A percentile compares a stretch with the other conserved stretches of the same genome.
Conservation (phyloP, 1,140 invertebrate genomes). For the Penaeus chinensis region DNA sequence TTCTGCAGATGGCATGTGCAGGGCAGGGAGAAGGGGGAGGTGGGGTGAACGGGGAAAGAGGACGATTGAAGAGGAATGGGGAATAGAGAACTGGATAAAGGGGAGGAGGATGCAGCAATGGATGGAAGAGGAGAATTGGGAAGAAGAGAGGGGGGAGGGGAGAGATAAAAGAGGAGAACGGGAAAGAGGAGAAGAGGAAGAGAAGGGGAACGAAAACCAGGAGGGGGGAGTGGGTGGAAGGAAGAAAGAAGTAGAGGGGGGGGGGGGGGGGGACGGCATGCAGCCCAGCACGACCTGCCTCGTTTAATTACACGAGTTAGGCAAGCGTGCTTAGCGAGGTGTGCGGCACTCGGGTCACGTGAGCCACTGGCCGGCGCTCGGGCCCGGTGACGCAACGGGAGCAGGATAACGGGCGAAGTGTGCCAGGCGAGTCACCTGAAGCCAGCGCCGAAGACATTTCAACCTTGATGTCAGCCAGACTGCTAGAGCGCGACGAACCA, state of each 20-base stretch:
- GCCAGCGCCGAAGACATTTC: too few relatives aligned
- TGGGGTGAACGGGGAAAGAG: not conserved
- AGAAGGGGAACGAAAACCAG: not conserved
- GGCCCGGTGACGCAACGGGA: too few relatives aligned
- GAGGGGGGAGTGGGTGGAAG: not conserved
- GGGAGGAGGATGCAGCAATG: not conserved
- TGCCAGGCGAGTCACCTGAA: too few relatives aligned
- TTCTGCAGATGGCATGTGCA: not conserved
- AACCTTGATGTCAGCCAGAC: too few relatives aligned
- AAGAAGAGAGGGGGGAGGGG: not conserved
- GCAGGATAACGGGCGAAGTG: too few relatives aligned
- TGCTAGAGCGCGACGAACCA: too few relatives aligned
- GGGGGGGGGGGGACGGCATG: not conserved
- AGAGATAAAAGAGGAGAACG: not conserved
- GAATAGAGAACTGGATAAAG: not conserved
- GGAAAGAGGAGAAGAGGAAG: not conserved
- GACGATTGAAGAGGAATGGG: not conserved
- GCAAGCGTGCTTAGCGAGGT: too few relatives aligned
- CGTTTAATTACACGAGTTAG: too few relatives aligned
- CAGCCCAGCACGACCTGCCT: too few relatives aligned
- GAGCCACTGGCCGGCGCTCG: too few relatives aligned
- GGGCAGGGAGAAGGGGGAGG: not conserved
- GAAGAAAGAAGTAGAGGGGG: not conserved
- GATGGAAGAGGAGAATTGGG: conserved; percentile 4
- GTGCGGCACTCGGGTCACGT: too few relatives aligned